Conservation (phyloP, 1,140 invertebrate genomes). For the Macrotrachela quadricornifera region DNA sequence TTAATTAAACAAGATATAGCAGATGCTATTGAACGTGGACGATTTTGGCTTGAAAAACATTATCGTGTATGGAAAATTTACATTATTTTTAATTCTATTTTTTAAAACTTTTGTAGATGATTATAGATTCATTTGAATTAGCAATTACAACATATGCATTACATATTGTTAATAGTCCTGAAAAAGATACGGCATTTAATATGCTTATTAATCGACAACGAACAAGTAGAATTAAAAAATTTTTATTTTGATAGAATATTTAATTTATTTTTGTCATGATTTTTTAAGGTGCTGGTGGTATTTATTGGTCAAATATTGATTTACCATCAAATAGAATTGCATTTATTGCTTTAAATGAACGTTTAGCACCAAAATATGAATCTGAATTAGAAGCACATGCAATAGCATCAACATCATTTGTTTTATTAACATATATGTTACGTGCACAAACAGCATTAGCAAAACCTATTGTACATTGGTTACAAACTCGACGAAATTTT, state of each 20-base stretch:
- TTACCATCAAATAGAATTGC: constrained; percentile 17
- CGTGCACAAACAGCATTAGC: neutral
- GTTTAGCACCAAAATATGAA: constrained; percentile 54
- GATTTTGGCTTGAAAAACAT: too few species aligned
- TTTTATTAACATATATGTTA: constrained; percentile 49
- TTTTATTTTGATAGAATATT: constrained; percentile 16
- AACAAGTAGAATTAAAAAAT: constrained; percentile 27
- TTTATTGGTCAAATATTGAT: constrained; percentile 6
- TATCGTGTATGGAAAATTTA: too few species aligned
- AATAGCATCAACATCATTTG: constrained; percentile 74
- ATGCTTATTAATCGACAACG: constrained; percentile 43
- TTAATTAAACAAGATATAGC: too few species aligned
- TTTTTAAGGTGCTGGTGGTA: constrained; percentile 1
- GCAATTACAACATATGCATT: constrained; percentile 68
- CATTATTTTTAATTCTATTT: too few species aligned
- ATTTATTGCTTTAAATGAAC: constrained; percentile 59
- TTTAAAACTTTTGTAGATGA: too few species aligned
- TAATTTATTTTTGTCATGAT: too few species aligned
- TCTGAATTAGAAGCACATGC: constrained; percentile 70
- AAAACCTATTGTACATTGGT: constrained; percentile 57
- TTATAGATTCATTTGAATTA: constrained; percentile 41
- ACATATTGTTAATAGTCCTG: constrained; percentile 51
- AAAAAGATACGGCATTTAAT: constrained; percentile 56
- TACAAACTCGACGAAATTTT: constrained; percentile 67
- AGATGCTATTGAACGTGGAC: too few species aligned